Evolutionary conservation across 2,888 invertebrate genomes (phyloP), one percentile per base, ranked within the genome.

Genomic region (Volucella bombylans): DNA sequence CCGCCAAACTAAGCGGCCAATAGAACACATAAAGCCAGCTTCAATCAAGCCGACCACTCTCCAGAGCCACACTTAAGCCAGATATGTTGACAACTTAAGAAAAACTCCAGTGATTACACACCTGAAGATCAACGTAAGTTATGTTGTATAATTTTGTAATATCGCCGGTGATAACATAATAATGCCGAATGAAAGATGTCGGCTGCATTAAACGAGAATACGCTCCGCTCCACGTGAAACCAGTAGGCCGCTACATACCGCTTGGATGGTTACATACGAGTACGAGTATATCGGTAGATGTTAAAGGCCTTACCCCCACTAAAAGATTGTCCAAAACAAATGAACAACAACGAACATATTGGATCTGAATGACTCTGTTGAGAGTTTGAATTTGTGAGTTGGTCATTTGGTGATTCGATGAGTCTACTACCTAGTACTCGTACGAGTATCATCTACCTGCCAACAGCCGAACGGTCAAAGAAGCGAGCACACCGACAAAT

Each of bases 11-110:
- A 72, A 85, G 67, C 62, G 54, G 72, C 77, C 77, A 82, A 71
- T 72, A 67, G 83, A 59, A 83, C 69, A 31, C 64, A 74, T 65
- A 74, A 85, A 72, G 65, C 57, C 62, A 72, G 77, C 49, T 81
- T 85, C 85, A 85, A 85, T 85, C 72, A 72, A 8, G 68, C 85
- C 85, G 85, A 76, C 67, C 62, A 57, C 57, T 67, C 69, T 45
- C 54, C 52, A 61, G 89, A 88, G 88, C 88, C 69, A 73, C 89
- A 89, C 88, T 88, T 89, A 89, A 89, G 89, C 89, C 89, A 88
- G 89, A 89, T 90, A 90, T 90, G 91, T 91, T 91, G 91, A 91
- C 91, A 91, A 91, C 89, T 88, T 86, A 89, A 89, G 90, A 90
- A 90, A 90, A 89, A 89, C 89, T 89, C 88, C 88, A 88, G 89